phyloP scores from a whole-genome alignment of 2,797 vertebrate genomes.

The Acipenser oxyrinchus region DNA sequence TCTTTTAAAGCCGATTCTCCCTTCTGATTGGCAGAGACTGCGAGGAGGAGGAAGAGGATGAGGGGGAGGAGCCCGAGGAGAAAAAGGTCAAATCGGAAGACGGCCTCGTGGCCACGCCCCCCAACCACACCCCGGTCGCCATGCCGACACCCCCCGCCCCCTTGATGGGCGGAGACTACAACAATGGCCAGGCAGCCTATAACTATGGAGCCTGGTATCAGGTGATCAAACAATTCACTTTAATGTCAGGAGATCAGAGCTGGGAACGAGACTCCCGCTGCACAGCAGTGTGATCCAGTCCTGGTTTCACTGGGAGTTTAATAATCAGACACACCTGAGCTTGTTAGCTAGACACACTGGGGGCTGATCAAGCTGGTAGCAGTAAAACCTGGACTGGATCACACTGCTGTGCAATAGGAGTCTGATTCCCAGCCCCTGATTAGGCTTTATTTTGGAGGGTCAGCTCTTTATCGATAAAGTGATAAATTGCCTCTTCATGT shows the following conservation, averaged over 20 bases:
- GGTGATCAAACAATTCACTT: constrained; percentile 27
- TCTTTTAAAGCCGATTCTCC: too few species aligned
- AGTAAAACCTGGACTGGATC: too few species aligned
- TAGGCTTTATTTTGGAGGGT: neutral
- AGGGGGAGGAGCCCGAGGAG: constrained; percentile 45
- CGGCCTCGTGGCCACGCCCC: constrained; percentile 33
- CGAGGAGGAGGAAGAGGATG: constrained; percentile 50
- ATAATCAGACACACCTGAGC: too few species aligned
- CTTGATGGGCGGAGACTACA: constrained; percentile 49
- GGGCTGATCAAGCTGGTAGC: too few species aligned
- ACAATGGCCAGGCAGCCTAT: constrained; percentile 36
- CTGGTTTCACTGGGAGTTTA: too few species aligned
- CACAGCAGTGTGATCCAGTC: too few species aligned
- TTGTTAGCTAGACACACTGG: too few species aligned
- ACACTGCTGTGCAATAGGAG: too few species aligned
- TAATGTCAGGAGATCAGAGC: too few species aligned
- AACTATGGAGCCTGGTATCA: constrained; percentile 68
- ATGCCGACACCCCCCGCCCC: constrained; percentile 58
- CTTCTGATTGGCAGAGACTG: constrained; percentile 31
- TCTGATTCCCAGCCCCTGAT: neutral
- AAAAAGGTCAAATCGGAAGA: constrained; percentile 56
- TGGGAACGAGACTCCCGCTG: neutral
- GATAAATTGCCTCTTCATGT: neutral
- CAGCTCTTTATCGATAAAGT: neutral
- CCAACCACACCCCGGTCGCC: constrained; percentile 45